Percentiles rank a stretch among this genome's conserved stretches.
Conservation (phyloP, 2,113 vertebrate species). For the Scytalopus superciliaris region DNA sequence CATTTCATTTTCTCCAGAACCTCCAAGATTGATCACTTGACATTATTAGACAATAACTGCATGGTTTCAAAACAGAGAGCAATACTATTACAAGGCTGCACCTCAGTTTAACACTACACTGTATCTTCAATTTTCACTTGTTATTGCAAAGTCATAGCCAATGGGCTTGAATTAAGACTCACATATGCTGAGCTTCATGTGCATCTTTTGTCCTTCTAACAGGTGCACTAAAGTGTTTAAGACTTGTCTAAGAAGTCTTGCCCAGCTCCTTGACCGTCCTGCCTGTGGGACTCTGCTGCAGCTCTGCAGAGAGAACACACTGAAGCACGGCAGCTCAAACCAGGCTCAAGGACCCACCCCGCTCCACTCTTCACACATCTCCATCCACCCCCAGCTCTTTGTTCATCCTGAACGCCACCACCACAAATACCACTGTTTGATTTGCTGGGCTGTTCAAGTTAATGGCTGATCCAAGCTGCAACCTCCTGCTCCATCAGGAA, state of each 20-base stretch:
- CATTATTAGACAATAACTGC: not conserved
- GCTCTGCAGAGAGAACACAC: not conserved
- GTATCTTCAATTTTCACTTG: not conserved
- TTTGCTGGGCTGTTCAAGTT: not conserved
- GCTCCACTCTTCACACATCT: not conserved
- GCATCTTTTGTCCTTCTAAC: not conserved
- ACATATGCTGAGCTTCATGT: not conserved
- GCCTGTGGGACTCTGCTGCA: not conserved
- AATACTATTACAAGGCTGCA: not conserved
- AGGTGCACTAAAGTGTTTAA: not conserved
- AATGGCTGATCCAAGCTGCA: not conserved
- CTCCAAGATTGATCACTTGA: not conserved
- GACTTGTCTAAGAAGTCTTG: not conserved
- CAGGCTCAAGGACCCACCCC: not conserved
- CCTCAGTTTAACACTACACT: not conserved
- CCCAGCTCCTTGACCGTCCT: not conserved
- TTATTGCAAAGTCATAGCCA: not conserved
- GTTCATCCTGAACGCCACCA: not conserved
- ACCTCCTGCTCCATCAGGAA: not conserved
- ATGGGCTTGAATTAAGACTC: not conserved
- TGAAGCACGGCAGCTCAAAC: fast-evolving
- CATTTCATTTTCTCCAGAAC: not conserved
- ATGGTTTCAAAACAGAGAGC: not conserved
- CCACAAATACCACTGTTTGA: not conserved
- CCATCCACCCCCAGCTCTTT: not conserved